Conservation (phyloP, 2,113 vertebrate genomes). For the Thunnus maccoyii region DNA sequence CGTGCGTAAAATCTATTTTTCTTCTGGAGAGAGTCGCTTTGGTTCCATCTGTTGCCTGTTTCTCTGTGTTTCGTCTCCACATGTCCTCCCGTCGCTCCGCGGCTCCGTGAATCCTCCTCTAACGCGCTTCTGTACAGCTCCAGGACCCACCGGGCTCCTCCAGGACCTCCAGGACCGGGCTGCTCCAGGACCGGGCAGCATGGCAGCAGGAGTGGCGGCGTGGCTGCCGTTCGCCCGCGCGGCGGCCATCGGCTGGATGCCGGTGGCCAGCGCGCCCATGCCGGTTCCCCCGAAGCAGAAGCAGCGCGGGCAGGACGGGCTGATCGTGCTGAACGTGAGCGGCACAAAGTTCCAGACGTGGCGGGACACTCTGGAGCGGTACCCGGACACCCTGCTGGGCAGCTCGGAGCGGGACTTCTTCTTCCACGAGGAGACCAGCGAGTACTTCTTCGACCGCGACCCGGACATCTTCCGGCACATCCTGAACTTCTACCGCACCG, state of each 20-base stretch:
- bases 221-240: conserved; percentile 98
- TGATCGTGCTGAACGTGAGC: conserved; percentile 95
- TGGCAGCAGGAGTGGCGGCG: conserved; percentile 96
- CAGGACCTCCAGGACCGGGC: conserved; percentile 9
- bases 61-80: conserved; percentile 49
- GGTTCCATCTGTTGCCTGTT: neutral
- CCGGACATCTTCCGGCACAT: conserved; percentile 97
- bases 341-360: conserved; percentile 96
- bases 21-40: neutral
- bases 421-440: conserved; percentile 92
- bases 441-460: conserved; percentile 98
- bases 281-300: conserved; percentile 88
- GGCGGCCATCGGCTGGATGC: conserved; percentile 98
- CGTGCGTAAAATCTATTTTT: conserved; percentile 9
- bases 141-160: neutral
- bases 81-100: conserved; percentile 51
- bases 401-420: conserved; percentile 97
- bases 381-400: conserved; percentile 96
- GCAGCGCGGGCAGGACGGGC: conserved; percentile 86
- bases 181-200: conserved; percentile 66
- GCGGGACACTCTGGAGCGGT: conserved; percentile 95
- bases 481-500: conserved; percentile 97
- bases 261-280: conserved; percentile 94
- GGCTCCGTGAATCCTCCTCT: conserved; percentile 49
- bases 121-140: neutral